phyloP scores from a whole-genome alignment of 2,113 vertebrate genomes.

The Carassius auratus region DNA sequence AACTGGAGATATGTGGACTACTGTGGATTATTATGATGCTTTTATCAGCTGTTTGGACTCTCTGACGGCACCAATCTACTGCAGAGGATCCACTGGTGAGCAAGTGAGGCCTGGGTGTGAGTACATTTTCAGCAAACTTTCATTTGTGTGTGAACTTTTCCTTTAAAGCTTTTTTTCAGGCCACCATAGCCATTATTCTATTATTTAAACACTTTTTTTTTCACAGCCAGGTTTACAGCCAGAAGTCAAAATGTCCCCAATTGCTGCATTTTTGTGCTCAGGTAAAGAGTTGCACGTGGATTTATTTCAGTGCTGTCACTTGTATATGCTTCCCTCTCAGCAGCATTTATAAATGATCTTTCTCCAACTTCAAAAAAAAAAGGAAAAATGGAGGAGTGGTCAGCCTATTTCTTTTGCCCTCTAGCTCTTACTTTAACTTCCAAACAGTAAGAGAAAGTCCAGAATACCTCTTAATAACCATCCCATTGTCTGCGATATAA shows the following conservation, averaged over 20 bases:
- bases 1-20: too few species aligned
- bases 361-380: not conserved
- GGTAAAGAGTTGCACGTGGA: conserved; percentile 24
- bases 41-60: too few species aligned
- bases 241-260: conserved; percentile 10
- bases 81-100: too few species aligned
- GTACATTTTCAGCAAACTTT: too few species aligned
- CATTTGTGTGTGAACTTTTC: too few species aligned
- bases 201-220: not conserved
- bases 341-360: conserved; percentile 28
- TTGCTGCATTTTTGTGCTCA: not conserved
- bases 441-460: conserved; percentile 45
- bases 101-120: too few species aligned
- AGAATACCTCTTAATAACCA: conserved; percentile 60
- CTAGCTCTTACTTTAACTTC: conserved; percentile 51
- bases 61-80: too few species aligned
- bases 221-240: not conserved
- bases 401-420: conserved; percentile 50
- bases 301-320: conserved; percentile 33
- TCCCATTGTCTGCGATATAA: conserved; percentile 64
- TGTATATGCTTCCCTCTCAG: conserved; percentile 19
- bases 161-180: not conserved
- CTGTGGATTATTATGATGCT: too few species aligned
- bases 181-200: not conserved
- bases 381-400: not conserved